phyloP scores from a whole-genome alignment of 2,888 invertebrate genomes.

The Physocephala rufipes region DNA sequence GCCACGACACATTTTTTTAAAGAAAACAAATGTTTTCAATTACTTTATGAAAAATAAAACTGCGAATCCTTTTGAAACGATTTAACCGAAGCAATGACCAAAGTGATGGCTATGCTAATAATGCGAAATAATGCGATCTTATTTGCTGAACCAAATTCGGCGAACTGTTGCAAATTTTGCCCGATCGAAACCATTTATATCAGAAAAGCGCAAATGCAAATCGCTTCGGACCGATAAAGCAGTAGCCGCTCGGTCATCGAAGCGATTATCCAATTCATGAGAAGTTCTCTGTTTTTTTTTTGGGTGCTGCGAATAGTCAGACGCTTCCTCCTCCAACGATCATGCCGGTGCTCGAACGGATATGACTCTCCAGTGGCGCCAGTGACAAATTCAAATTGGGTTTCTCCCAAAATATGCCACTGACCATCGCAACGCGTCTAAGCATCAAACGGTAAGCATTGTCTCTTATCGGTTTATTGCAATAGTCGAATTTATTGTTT shows the following conservation, averaged over 20 bases:
- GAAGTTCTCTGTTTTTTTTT: neutral
- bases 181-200: slow-evolving; percentile 36
- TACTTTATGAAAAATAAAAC: too few species aligned
- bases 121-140: too few species aligned
- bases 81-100: neutral
- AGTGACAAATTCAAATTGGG: neutral
- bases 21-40: neutral
- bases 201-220: slow-evolving; percentile 13
- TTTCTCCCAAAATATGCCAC: too few species aligned
- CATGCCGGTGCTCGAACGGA: too few species aligned
- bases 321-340: neutral
- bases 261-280: neutral
- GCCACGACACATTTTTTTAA: slow-evolving; percentile 19
- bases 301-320: neutral
- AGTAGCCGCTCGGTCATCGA: neutral
- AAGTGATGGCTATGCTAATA: neutral
- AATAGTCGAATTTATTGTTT: neutral
- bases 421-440: slow-evolving; percentile 8
- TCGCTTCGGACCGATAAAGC: neutral
- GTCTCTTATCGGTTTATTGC: neutral
- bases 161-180: slow-evolving; percentile 30
- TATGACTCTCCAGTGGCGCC: neutral
- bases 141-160: slow-evolving; percentile 8
- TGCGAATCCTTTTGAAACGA: neutral
- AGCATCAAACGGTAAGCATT: neutral